Conservation (phyloP, 2,113 vertebrate genomes). For the Ceyx melanurus region DNA sequence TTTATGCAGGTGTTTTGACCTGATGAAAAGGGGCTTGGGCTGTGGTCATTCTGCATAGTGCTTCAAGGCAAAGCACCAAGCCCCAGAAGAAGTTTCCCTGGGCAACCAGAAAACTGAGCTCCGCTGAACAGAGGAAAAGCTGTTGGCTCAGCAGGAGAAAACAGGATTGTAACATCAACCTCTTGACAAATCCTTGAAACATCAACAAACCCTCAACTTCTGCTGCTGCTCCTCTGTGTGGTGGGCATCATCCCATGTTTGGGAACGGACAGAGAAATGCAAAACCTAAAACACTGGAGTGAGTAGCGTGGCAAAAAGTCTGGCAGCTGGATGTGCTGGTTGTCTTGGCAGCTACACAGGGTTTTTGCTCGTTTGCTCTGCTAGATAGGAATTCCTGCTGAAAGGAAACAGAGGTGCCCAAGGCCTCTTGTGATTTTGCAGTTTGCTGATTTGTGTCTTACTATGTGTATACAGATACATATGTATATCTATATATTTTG, state of each 20-base stretch:
- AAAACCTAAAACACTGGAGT: not conserved
- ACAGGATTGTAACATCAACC: not conserved
- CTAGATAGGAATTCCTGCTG: not conserved
- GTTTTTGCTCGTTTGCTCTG: not conserved
- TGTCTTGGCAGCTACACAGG: not conserved
- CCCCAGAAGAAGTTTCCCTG: not conserved
- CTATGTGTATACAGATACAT: not conserved
- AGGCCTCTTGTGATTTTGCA: not conserved
- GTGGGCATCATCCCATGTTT: rapidly evolving
- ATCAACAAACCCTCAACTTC: not conserved
- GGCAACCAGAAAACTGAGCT: not conserved
- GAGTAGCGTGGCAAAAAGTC: not conserved
- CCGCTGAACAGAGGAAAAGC: not conserved
- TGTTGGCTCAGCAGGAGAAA: not conserved
- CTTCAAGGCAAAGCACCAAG: not conserved
- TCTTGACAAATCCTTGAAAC: not conserved
- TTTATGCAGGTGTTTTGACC: not conserved
- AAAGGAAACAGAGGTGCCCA: not conserved
- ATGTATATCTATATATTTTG: not conserved
- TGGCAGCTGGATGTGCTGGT: not conserved
- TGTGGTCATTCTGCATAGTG: rapidly evolving
- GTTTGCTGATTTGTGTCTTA: not conserved
- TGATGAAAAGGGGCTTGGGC: rapidly evolving
- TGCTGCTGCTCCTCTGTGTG: rapidly evolving
- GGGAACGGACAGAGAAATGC: not conserved